Base-by-base conservation (phyloP, 2,113 vertebrate genomes). In the Rhinopithecus roxellana region DNA sequence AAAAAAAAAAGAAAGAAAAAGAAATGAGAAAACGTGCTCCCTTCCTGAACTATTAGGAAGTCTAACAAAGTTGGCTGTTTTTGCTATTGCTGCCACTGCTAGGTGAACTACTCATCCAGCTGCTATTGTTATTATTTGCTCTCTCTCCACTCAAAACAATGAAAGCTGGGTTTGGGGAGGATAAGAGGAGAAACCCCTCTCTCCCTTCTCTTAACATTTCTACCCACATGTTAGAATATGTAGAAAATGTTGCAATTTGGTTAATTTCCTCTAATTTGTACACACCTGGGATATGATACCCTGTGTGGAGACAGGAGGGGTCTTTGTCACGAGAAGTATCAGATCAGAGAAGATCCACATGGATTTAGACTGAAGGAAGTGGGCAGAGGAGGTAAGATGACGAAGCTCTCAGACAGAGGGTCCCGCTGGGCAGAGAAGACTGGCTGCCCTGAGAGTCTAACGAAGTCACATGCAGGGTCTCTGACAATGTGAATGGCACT, bases 351-450 rank as follows among this genome's bases (percentile, higher is more conserved):
- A 89, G 38, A 35, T 25, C 23, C 4, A 0, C 13, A 55, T 6
- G 5, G 20, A 2, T n/a, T 83, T 32, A 50, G 43, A 55, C 8
- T 23, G 50, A 70, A 77, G 27, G 8, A 38, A 30, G n/a, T 16
- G 1, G n/a, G 25, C 13, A 50, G 3, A 13, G 35, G 20, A 11
- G 17, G 3, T n/a, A 40, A 69, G 55, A 57, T 3, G 11, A 14
- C 4, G 5, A 35, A 8, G 23, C 13, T 30, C 7, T 45, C 14
- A 35, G 40, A 2, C 5, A 0, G 25, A 8, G 12, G 3, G 4
- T 35, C 55, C 25, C 57, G 12, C 12, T 30, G 48, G 16, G 32
- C 35, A 67, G 52, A 55, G 45, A 55, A 69, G 35, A 43, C 30
- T 5, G 75, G 69, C 40, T 30, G 1, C 38, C 69, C 30, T 11